These are phyloP conservation scores for Carabus problematicus DNA, from an alignment of 2,888 invertebrate genomes.

Conservation along the genomic window DNA sequence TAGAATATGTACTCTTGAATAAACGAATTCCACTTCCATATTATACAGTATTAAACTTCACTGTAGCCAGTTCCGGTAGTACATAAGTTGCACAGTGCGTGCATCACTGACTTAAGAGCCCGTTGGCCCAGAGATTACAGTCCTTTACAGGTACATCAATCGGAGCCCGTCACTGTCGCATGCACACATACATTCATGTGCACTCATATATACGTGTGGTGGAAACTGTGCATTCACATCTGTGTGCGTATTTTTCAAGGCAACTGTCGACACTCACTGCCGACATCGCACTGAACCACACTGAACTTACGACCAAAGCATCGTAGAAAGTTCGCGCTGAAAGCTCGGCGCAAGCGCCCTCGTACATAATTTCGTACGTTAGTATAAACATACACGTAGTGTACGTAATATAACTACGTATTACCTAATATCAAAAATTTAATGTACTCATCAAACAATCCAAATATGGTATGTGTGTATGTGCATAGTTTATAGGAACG, in stretches of 20 bases:
- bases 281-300: constrained; percentile 27
- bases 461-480: not conserved
- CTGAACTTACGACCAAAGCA: constrained; percentile 26
- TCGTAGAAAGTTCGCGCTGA: constrained; percentile 29
- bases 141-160: no score
- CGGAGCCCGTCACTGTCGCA: no score
- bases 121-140: no score
- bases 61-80: no score
- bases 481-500: not conserved
- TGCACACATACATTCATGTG: not conserved
- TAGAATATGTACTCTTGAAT: no score
- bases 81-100: no score
- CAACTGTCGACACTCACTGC: constrained; percentile 15
- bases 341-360: constrained; percentile 23
- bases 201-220: not conserved
- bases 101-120: no score
- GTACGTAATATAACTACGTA: not conserved
- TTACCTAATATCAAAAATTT: not conserved
- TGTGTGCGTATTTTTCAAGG: not conserved
- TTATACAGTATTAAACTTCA: no score
- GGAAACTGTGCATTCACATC: not conserved
- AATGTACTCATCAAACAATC: not conserved
- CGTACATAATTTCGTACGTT: not conserved
- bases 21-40: no score
- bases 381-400: not conserved